Base-by-base conservation (phyloP, 2,113 vertebrate genomes). In the Nycticorax nycticorax region DNA sequence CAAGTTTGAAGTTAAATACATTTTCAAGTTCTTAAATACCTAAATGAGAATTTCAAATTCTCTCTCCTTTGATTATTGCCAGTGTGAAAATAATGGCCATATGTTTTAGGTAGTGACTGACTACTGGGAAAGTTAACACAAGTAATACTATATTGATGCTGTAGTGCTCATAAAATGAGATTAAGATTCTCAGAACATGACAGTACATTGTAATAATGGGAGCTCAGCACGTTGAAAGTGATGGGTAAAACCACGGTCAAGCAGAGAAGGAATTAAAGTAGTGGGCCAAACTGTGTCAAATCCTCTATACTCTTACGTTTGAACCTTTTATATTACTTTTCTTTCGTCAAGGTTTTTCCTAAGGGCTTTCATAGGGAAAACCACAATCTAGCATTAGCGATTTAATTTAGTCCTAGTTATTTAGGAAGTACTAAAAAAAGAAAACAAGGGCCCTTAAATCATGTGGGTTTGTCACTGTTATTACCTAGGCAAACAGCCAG, bases 11-110 rank as follows among this genome's bases (percentile, higher is more conserved):
- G 64, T 91, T 81, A 93, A 92, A 85, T 59, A 78, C 11, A 28
- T 69, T 75, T 96, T 88, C 50, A 79, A 72, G 77, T 87, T 71
- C 56, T 92, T 92, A 91, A 93, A 92, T 71, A 78, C 55, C 55
- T 77, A 86, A 93, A 96, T 10, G 56, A 84, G 56, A 50, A 56
- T 69, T 96, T 96, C 47, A 84, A 60, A 81, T 81, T 91, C 59
- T 52, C 5, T 84, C 37, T 63, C 52, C 28, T 62, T 81, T 85
- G 68, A 84, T 81, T 95, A 92, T 39, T 81, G 17, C 39, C 68
- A 47, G 27, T 50, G 18, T 81, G 64, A 78, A 91, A 91, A 75
- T 73, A 87, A 60, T 45, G 64, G 53, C 80, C 91, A 41, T 88
- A 86, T 88, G 66, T 78, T 88, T 85, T 57, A 68, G 39, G 72